Percentiles rank a stretch among this genome's conserved stretches.
Conservation (phyloP, 2,113 vertebrate genomes). For the Illadopsis cleaveri region DNA sequence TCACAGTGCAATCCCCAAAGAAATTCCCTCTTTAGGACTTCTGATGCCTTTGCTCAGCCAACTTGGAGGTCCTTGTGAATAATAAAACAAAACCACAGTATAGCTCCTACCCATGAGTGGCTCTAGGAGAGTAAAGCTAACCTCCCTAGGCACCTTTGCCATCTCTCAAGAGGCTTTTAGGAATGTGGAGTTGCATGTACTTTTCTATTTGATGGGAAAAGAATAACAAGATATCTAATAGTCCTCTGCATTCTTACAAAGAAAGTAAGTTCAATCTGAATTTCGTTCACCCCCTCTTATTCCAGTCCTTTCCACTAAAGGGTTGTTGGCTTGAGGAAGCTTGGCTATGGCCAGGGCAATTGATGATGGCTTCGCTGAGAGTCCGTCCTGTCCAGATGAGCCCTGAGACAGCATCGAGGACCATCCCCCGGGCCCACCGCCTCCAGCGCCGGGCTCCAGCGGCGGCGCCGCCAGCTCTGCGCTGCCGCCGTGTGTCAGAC, state of each 20-base stretch:
- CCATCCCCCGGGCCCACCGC: accelerated
- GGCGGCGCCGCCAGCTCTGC: not conserved
- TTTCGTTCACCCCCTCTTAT: accelerated
- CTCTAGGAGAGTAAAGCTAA: not conserved
- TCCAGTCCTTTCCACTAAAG: not conserved
- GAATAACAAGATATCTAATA: not conserved
- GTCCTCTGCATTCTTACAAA: not conserved
- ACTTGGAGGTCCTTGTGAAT: not conserved
- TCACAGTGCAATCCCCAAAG: not conserved
- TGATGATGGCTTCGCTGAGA: not conserved
- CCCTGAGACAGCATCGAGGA: accelerated
- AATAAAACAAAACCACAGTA: not conserved
- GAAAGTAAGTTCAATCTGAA: not conserved
- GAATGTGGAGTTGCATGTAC: not conserved
- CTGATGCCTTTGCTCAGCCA: not conserved
- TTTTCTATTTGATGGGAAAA: not conserved
- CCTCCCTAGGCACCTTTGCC: not conserved
- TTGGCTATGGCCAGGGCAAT: not conserved
- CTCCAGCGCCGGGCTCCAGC: accelerated
- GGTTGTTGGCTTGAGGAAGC: not conserved
- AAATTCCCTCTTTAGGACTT: not conserved
- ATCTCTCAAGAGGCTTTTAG: not conserved
- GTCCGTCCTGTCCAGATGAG: not conserved
- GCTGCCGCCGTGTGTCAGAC: not conserved
- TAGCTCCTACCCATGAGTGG: not conserved